Evolutionary conservation across 2,797 vertebrate species (phyloP).

Genomic region (Crocidura indochinensis): DNA sequence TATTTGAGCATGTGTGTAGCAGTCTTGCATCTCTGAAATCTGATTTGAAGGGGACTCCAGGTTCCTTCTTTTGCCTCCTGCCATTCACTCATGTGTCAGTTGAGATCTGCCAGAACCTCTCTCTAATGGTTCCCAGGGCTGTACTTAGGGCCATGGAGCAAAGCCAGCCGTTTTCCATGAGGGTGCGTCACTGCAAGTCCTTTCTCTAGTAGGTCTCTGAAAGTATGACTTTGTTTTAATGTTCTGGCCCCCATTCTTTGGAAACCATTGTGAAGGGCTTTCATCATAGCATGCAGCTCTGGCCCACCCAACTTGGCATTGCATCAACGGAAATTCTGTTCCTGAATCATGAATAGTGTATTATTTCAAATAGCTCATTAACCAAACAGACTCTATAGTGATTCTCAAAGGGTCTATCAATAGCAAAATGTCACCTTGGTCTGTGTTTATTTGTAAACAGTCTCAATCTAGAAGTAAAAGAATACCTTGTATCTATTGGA

Average conservation of each 20-base stretch:
- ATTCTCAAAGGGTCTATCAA: background rate
- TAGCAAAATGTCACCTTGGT: constrained; percentile 65
- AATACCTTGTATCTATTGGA: constrained; percentile 48
- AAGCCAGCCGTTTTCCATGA: constrained; percentile 53
- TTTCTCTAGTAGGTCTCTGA: constrained; percentile 60
- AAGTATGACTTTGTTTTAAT: constrained; percentile 64
- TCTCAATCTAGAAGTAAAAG: constrained; percentile 66
- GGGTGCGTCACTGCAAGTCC: constrained; percentile 37
- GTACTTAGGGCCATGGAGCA: constrained; percentile 38
- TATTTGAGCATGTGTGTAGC: background rate
- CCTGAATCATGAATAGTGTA: constrained; percentile 34
- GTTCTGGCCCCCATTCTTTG: constrained; percentile 74
- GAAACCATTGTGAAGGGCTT: constrained; percentile 75
- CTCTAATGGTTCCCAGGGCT: constrained; percentile 70
- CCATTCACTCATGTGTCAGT: constrained; percentile 62
- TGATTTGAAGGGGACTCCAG: constrained; percentile 34
- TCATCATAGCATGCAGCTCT: constrained; percentile 57
- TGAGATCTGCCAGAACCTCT: constrained; percentile 74
- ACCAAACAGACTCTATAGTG: constrained; percentile 37
- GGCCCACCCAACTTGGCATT: constrained; percentile 69
- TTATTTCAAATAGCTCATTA: constrained; percentile 77
- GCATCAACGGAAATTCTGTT: constrained; percentile 53
- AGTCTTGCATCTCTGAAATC: constrained; percentile 41
- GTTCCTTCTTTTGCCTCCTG: constrained; percentile 73
- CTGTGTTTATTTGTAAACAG: constrained; percentile 77